Percentiles rank a stretch among this genome's conserved stretches.
phyloP scores from a whole-genome alignment of 2,113 vertebrate species.

The Halcyon malimbica region DNA sequence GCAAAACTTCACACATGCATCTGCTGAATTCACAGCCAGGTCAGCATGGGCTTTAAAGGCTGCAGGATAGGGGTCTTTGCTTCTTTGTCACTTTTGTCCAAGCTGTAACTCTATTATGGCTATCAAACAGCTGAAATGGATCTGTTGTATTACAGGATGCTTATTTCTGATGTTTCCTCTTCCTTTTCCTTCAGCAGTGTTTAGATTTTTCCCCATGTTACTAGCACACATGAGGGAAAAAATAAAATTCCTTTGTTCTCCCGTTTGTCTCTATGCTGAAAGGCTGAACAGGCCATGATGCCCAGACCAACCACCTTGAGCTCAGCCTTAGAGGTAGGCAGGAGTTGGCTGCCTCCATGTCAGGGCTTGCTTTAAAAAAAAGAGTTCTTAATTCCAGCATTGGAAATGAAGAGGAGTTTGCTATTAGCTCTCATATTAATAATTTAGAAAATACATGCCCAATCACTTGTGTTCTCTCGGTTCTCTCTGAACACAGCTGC shows the following conservation, averaged over 20 bases:
- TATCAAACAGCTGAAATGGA: neutral
- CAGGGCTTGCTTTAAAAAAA: slow-evolving; percentile 39
- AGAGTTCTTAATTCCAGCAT: slow-evolving; percentile 52
- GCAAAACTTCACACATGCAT: neutral
- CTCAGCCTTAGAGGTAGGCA: neutral
- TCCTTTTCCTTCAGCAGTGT: neutral
- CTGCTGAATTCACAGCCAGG: neutral
- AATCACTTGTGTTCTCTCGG: slow-evolving; percentile 65
- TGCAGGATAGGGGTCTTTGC: neutral
- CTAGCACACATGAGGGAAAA: neutral
- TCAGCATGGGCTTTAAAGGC: neutral
- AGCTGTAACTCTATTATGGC: neutral
- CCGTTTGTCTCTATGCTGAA: neutral
- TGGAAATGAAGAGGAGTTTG: slow-evolving; percentile 56
- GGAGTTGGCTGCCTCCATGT: neutral
- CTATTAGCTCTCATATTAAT: slow-evolving; percentile 73
- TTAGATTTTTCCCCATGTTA: neutral
- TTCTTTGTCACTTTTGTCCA: neutral
- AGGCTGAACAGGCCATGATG: slow-evolving; percentile 6
- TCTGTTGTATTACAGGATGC: neutral
- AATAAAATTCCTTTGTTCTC: slow-evolving; percentile 44
- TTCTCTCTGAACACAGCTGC: slow-evolving; percentile 71
- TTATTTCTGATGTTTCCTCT: neutral
- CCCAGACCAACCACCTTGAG: neutral
- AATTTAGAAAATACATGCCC: slow-evolving; percentile 77